Base-by-base conservation (phyloP, 2,888 invertebrate species). In the Epicampocera succincta region DNA sequence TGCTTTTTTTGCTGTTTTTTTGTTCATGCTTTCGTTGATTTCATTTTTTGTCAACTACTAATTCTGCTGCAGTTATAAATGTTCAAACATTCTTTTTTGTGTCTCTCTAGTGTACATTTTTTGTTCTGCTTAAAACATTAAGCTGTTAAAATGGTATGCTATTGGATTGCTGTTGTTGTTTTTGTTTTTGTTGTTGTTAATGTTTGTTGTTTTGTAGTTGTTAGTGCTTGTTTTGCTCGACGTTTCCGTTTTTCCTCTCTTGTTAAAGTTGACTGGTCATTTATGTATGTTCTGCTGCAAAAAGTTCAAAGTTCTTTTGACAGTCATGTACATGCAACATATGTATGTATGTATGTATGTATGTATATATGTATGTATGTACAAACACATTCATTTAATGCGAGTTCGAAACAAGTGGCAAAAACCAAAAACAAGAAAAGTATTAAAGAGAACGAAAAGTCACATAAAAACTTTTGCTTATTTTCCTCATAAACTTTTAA, bases 221-320 rank as follows among this genome's bases (percentile, higher is more conserved):
- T 75, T 75, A 61, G 38, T 46, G 68, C 61, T 77, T 74, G 69
- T 79, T 58, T 72, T 50, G 65, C 42, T 58, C 19, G 42, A 56
- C 69, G 19, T 54, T 69, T 73, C 52, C 72, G 58, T 58, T 69
- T 71, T 69, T 65, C 73, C 73, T 68, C 58, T 63, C 54, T 74
- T 76, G 74, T 79, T 82, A 56, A 78, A 82, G 69, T 74, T 82
- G 74, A 82, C 69, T 75, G 82, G 82, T 82, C 82, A 82, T 74
- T 78, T 78, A 69, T 74, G 78, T 74, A 46, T 73, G 65, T 60
- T 74, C 8, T 42, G 54, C 46, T 38, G 60, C 50, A 83, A 83
- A 83, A 83, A 82, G 79, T 80, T 83, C 79, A 83, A 83, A 81
- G 81, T 73, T 81, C 81, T 76, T 79, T 75, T 76, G 73, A 71